phyloP scores from a whole-genome alignment of 1,140 invertebrate species.

The Micrasema longulum region DNA sequence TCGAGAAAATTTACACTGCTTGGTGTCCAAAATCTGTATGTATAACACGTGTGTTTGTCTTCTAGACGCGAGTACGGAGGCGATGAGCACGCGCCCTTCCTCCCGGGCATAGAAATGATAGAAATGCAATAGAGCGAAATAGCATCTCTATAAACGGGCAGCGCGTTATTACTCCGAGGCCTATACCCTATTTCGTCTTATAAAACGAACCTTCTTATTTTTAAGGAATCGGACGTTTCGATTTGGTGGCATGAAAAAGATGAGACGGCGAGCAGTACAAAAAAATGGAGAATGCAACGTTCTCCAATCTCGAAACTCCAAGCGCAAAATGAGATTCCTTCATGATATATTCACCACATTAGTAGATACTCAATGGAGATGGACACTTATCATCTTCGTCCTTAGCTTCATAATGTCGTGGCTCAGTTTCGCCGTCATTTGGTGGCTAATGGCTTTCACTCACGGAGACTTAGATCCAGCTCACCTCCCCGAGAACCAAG shows the following conservation, averaged over 20 bases:
- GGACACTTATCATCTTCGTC: constrained; percentile 75
- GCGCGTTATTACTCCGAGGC: no score
- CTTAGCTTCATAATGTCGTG: constrained; percentile 75
- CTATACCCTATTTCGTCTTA: no score
- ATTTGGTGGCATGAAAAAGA: constrained; percentile 9
- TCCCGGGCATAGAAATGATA: no score
- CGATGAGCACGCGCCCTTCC: constrained; percentile 66
- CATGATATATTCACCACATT: constrained; percentile 68
- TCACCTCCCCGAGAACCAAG: constrained; percentile 55
- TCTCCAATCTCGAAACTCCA: constrained; percentile 69
- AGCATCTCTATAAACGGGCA: no score
- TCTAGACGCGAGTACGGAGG: constrained; percentile 56
- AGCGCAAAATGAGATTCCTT: constrained; percentile 64
- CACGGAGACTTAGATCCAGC: constrained; percentile 73
- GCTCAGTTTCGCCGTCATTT: constrained; percentile 74
- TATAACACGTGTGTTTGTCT: constrained; percentile 19
- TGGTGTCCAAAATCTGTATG: no score
- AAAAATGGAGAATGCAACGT: constrained; percentile 78
- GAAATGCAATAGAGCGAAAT: no score
- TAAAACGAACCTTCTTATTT: not conserved
- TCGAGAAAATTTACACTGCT: no score
- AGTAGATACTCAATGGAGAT: constrained; percentile 73
- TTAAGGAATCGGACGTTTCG: constrained; percentile 17
- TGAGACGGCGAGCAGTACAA: constrained; percentile 66
- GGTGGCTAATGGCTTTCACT: constrained; percentile 72